Evolutionary conservation across 1,140 invertebrate genomes (phyloP).

Genomic region (Hestina assimilis): DNA sequence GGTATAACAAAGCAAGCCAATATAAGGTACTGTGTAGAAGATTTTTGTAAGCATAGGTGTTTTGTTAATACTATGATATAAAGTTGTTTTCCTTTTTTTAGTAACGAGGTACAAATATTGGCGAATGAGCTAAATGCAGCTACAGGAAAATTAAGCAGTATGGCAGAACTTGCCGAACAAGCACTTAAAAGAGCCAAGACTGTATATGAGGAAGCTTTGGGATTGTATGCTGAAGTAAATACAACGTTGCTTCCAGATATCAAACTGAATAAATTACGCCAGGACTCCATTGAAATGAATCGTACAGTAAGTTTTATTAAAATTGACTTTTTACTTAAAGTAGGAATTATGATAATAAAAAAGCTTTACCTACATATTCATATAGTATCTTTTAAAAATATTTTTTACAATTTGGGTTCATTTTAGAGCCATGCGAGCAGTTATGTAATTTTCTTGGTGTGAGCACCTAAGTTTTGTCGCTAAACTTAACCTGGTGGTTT

Average conservation of each 20-base stretch:
- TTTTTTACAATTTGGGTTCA: too few species aligned
- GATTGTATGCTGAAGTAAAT: slow-evolving; percentile 86
- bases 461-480: too few species aligned
- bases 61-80: not conserved
- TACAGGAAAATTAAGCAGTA: slow-evolving; percentile 83
- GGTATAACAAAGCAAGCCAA: slow-evolving; percentile 89
- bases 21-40: slow-evolving; percentile 78
- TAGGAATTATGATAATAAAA: not conserved
- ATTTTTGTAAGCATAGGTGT: not conserved
- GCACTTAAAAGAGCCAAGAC: slow-evolving; percentile 85
- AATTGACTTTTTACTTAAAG: not conserved
- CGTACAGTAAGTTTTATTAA: slow-evolving; percentile 75
- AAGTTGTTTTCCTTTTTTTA: slow-evolving; percentile 48
- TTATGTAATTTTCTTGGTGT: too few species aligned
- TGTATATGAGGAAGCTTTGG: slow-evolving; percentile 89
- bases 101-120: slow-evolving; percentile 82
- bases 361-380: too few species aligned
- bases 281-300: slow-evolving; percentile 81
- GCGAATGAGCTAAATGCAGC: slow-evolving; percentile 79
- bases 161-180: slow-evolving; percentile 84
- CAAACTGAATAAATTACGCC: slow-evolving; percentile 84
- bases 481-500: too few species aligned
- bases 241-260: slow-evolving; percentile 86
- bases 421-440: too few species aligned
- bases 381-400: too few species aligned